Evolutionary conservation across 2,113 vertebrate species (phyloP), one percentile per base, ranked within the genome.

Genomic region (Prunella fulvescens): DNA sequence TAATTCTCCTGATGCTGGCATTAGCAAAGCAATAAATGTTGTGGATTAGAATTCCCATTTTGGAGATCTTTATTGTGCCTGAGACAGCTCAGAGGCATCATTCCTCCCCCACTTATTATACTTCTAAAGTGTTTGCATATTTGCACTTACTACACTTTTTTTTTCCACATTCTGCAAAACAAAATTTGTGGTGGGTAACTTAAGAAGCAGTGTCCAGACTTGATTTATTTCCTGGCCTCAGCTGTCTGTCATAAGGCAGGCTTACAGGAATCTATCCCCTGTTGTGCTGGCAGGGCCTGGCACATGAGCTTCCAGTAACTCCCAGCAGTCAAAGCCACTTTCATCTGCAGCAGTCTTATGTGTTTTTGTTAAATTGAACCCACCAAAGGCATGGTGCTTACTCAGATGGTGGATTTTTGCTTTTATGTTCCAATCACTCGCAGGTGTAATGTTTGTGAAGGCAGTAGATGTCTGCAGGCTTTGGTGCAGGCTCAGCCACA

Each of bases 171-270:
- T 92, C 69, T 84, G 64, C 86, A 84, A 74, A 87, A 91, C 47
- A 54, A 5, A 81, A 62, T 71, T 91, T 89, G 70, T 78, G 65
- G 45, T 92, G 65, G 33, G 6, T 91, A 57, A 89, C 70, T 85
- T 84, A 64, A 1, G 69, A 88, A 91, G 50, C 84, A 84, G 66
- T 3, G 1, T n/a, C 86, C 88, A 35, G 51, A 22, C 33, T 50
- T 81, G 47, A 70, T 95, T 92, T 93, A 73, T 95, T 91, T 78
- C 42, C 51, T 67, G 69, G 64, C 76, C 47, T 86, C 83, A 78
- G 83, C 22, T 86, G 86, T 70, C 60, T 86, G 86, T 88, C 2
- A 2, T 50, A 83, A 86, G 85, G 90, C 90, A 79, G 69, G 42
- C 64, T 90, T 88, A 77, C 88, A 93, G 91, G 88, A 90, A 90